phyloP scores from a whole-genome alignment of 2,113 vertebrate species.

The Chaetops frenatus region DNA sequence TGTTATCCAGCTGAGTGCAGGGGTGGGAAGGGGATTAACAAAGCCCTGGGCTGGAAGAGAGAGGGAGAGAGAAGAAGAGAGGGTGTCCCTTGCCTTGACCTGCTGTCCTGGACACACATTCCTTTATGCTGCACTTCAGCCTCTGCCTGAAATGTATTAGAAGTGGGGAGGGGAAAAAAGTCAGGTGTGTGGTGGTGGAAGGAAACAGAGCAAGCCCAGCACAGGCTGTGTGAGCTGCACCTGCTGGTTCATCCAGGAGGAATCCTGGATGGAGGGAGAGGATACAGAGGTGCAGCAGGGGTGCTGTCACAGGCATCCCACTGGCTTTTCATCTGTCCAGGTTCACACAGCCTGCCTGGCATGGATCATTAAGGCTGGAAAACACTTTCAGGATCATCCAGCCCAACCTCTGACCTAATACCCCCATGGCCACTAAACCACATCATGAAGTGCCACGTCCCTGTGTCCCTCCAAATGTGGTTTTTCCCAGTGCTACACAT shows the following conservation, averaged over 20 bases:
- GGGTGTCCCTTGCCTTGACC: not conserved
- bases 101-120: not conserved
- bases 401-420: not conserved
- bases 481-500: rapidly evolving
- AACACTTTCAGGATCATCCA: not conserved
- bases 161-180: not conserved
- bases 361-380: not conserved
- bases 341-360: not conserved
- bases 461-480: rapidly evolving
- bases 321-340: not conserved
- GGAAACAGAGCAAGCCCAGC: not conserved
- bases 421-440: not conserved
- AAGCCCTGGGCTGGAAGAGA: not conserved
- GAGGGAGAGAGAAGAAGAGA: not conserved
- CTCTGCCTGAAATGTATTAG: not conserved
- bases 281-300: not conserved
- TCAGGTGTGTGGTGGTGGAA: not conserved
- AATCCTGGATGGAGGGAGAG: not conserved
- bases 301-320: not conserved
- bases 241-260: not conserved
- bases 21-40: not conserved
- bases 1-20: not conserved
- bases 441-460: not conserved
- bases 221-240: not conserved
- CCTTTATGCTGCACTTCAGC: not conserved